Conservation (phyloP, 2,888 invertebrate genomes). For the Lithophane ornitopus region DNA sequence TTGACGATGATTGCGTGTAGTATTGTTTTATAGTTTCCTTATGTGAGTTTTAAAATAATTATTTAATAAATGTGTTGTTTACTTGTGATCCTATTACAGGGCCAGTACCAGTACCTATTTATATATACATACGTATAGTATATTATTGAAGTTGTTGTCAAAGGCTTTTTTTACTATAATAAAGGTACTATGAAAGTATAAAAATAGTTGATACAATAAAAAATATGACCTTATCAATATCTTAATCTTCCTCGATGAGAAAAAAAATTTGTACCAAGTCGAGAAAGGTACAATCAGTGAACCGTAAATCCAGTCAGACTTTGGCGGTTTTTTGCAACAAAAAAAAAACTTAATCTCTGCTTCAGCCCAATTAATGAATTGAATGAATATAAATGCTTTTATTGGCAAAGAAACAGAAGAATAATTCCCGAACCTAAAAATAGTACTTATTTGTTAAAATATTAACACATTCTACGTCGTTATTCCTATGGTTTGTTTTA, state of each 20-base stretch:
- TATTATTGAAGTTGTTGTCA: background rate
- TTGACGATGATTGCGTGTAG: constrained; percentile 4
- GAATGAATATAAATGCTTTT: too few species aligned
- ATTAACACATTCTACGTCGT: background rate
- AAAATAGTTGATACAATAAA: background rate
- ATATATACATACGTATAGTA: too few species aligned
- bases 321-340: background rate
- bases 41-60: background rate
- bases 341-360: background rate
- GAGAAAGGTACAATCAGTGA: constrained; percentile 17
- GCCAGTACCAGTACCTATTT: background rate
- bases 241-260: constrained; percentile 1
- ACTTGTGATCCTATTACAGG: background rate
- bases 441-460: background rate
- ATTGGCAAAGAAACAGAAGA: background rate
- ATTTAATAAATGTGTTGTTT: background rate
- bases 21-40: constrained; percentile 31
- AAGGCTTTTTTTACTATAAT: background rate
- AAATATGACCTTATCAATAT: constrained; percentile 1
- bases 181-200: background rate
- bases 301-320: background rate
- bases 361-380: background rate
- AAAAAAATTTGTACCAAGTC: constrained; percentile 17
- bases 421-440: background rate
- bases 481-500: constrained; percentile 21